These are phyloP conservation scores for Chondrilla cf. caribensis DNA, from an alignment of 37 sponge, comb jelly and placozoan genomes.

Conservation along the genomic window DNA sequence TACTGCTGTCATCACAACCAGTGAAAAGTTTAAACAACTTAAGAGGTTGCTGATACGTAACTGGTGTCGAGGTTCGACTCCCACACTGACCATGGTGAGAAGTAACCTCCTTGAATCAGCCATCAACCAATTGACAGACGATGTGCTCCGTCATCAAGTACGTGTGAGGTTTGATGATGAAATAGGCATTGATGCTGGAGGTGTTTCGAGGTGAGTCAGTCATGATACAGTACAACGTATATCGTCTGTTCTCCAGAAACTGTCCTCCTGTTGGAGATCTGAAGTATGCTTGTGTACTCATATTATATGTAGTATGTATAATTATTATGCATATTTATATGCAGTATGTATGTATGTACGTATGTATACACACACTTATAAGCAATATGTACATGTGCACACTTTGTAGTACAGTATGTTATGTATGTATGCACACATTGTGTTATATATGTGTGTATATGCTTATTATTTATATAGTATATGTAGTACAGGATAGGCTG, in stretches of 20 bases:
- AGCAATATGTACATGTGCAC: too few relatives aligned
- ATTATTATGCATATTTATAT: background rate
- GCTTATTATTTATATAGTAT: too few relatives aligned
- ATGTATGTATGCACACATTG: too few relatives aligned
- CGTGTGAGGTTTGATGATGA: conserved; percentile 56
- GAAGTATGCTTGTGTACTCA: background rate
- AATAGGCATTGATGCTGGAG: conserved; percentile 60
- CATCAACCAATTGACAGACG: background rate
- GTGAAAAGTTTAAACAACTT: conserved; percentile 16
- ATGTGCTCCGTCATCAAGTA: background rate
- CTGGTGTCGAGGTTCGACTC: conserved; percentile 21
- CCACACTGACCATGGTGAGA: conserved; percentile 48
- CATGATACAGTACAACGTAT: background rate
- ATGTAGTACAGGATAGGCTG: too few relatives aligned
- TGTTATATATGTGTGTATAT: too few relatives aligned
- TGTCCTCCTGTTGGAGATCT: too few relatives aligned
- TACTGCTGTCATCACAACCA: background rate
- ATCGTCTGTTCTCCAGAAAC: too few relatives aligned
- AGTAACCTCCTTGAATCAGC: conserved; percentile 43
- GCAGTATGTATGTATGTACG: too few relatives aligned
- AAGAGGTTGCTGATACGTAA: background rate
- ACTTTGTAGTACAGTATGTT: too few relatives aligned
- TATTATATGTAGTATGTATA: background rate
- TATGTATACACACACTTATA: too few relatives aligned
- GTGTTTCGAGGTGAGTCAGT: conserved; percentile 45